Conservation (phyloP, 2,113 vertebrate genomes). For the Castor canadensis region DNA sequence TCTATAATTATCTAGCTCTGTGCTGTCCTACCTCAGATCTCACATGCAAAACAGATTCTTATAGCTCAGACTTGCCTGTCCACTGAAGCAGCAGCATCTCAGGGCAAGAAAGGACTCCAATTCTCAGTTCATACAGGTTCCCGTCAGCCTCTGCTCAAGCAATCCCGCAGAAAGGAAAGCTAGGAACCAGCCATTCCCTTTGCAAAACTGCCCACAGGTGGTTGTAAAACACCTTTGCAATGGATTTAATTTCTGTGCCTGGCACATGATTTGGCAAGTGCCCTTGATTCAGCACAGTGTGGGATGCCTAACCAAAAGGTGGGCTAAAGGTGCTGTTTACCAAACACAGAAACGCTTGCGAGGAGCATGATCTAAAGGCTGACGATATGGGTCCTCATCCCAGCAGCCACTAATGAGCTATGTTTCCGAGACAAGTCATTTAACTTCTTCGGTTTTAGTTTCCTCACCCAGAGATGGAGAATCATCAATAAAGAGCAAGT, state of each 20-base stretch:
- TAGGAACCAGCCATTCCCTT: not conserved
- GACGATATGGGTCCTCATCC: not conserved
- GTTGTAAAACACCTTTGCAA: not conserved
- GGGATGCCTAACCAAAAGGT: not conserved
- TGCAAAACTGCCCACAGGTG: not conserved
- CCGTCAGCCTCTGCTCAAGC: not conserved
- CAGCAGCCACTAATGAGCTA: not conserved
- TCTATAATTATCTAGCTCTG: not conserved
- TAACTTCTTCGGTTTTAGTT: not conserved
- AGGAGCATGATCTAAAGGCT: not conserved
- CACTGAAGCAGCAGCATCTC: not conserved
- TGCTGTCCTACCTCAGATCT: not conserved
- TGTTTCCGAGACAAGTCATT: not conserved
- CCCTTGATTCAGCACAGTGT: not conserved
- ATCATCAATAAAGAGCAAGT: not conserved
- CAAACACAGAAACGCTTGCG: not conserved
- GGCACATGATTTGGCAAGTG: not conserved
- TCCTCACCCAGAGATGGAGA: conserved; percentile 1
- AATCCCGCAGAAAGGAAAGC: not conserved
- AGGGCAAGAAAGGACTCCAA: not conserved
- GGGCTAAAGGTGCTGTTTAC: not conserved
- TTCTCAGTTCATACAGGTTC: not conserved
- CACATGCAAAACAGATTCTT: not conserved
- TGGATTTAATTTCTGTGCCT: not conserved
- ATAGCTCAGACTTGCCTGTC: rapidly evolving